Conservation (phyloP, 2,888 invertebrate genomes). For the Caenorhabditis sinica region DNA sequence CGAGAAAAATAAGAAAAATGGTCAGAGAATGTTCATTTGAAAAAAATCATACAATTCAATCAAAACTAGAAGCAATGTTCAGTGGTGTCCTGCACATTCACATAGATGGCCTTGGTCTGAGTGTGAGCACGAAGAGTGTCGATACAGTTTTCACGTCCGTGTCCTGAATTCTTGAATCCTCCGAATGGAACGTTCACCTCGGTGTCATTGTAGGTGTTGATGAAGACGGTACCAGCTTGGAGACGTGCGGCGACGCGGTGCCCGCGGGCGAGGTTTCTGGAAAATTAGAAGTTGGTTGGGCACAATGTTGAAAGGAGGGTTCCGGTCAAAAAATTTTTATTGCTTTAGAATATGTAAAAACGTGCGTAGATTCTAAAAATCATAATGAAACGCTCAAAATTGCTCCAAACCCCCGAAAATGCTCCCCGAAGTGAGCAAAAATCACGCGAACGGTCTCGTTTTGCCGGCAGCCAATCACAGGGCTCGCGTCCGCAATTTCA, state of each 20-base stretch:
- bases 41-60: not conserved
- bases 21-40: too few species aligned
- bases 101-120: constrained; percentile 85
- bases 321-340: too few species aligned
- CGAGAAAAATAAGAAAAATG: too few species aligned
- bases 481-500: too few species aligned
- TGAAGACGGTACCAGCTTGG: constrained; percentile 86
- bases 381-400: too few species aligned
- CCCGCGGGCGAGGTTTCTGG: constrained; percentile 85
- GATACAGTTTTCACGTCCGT: constrained; percentile 86
- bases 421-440: too few species aligned
- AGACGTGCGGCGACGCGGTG: constrained; percentile 85
- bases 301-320: not conserved
- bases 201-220: constrained; percentile 86
- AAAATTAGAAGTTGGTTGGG: not conserved
- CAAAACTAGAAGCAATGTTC: constrained; percentile 69
- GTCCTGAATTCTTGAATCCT: constrained; percentile 86
- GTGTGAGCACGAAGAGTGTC: constrained; percentile 86
- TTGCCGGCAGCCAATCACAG: too few species aligned
- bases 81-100: constrained; percentile 74
- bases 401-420: too few species aligned
- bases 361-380: too few species aligned
- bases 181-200: constrained; percentile 85
- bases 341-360: too few species aligned
- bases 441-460: too few species aligned